Conservation (phyloP, 2,888 invertebrate species). For the Tipula unca region DNA sequence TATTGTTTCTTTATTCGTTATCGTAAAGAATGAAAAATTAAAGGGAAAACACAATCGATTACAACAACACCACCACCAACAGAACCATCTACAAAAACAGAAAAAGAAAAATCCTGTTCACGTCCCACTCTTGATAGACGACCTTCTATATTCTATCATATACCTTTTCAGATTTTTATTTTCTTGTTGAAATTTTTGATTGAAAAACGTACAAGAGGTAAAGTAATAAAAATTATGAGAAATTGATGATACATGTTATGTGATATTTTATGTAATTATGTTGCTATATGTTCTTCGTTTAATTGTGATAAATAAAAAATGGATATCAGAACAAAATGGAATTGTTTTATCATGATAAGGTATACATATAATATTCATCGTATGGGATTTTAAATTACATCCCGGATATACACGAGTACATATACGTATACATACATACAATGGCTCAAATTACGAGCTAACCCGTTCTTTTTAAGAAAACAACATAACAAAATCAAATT, state of each 20-base stretch:
- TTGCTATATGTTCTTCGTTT: neutral
- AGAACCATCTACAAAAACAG: neutral
- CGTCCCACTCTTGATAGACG: neutral
- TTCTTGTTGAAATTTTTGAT: constrained; percentile 8
- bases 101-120: neutral
- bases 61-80: neutral
- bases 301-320: constrained; percentile 3
- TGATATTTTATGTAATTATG: constrained; percentile 14
- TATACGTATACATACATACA: no score
- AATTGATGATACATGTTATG: constrained; percentile 3
- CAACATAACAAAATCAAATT: neutral
- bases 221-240: constrained; percentile 8
- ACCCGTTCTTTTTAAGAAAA: no score
- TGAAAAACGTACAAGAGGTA: constrained; percentile 1
- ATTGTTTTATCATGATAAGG: neutral
- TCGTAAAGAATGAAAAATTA: constrained; percentile 8
- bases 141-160: neutral
- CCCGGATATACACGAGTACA: neutral
- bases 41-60: neutral
- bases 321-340: neutral
- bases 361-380: neutral
- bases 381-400: neutral
- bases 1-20: neutral
- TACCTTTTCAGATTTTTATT: neutral
- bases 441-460: no score